Evolutionary conservation across 1,140 invertebrate species (phyloP).

Genomic region (Lamellibrachia luymesi): DNA sequence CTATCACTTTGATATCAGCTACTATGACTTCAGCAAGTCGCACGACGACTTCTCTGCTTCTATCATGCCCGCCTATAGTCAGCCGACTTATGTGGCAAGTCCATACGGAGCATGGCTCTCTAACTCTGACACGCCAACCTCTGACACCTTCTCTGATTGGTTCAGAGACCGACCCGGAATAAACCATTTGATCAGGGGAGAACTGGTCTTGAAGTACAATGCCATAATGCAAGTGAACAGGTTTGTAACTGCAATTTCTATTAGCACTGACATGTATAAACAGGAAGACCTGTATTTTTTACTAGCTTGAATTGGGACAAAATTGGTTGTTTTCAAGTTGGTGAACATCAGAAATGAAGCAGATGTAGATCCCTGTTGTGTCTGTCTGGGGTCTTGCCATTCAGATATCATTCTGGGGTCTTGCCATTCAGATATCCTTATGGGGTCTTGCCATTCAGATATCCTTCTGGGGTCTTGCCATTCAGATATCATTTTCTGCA

Average conservation of each 20-base stretch:
- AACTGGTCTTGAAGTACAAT: constrained; percentile 1
- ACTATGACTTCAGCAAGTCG: constrained; percentile 35
- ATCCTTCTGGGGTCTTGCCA: no score
- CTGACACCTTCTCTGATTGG: constrained; percentile 34
- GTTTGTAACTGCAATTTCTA: neutral
- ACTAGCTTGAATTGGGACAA: no score
- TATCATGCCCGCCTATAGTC: constrained; percentile 17
- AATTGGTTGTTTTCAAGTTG: no score
- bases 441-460: no score
- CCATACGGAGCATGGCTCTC: constrained; percentile 36
- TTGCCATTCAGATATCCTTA: no score
- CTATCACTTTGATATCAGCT: constrained; percentile 26
- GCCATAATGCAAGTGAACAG: neutral
- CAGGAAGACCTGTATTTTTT: neutral
- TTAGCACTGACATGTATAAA: neutral
- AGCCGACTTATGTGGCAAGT: constrained; percentile 34
- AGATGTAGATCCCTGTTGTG: no score
- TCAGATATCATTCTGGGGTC: no score
- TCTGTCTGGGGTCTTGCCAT: no score
- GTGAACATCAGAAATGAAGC: no score
- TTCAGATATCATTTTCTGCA: no score
- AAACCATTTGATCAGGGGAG: neutral
- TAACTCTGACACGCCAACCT: constrained; percentile 27
- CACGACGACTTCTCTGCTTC: constrained; percentile 35
- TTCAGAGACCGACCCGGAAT: neutral